Base-by-base conservation (phyloP, 2,888 invertebrate species). In the Prosopocoilus inquinatus region DNA sequence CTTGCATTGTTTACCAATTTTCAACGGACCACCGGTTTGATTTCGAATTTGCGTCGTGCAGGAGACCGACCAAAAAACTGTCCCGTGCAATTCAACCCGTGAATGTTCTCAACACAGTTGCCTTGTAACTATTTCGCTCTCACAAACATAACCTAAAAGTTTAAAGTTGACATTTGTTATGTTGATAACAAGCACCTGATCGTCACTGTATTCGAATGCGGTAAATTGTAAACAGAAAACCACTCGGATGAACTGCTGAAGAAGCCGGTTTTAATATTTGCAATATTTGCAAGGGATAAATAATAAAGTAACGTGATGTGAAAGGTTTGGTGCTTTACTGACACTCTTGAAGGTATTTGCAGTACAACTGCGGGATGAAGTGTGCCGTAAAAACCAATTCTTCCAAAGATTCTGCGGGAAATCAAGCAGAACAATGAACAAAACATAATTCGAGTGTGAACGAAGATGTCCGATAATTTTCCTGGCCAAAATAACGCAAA, bases 391-490 rank as follows among this genome's bases (percentile, higher is more conserved):
- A 28, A 5, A 1, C 7, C 3, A 28, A 28, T 7, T 28, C 20
- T 28, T 28, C 20, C 1, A 28, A 28, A 1, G 20, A 28, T 28
- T 28, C 20, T 28, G 20, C 20, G 20, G 7, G 13, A 41, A 41
- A 41, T 41, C 57, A 59, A 61, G 59, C 57, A 60, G 63, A 71
- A 75, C 73, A 73, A 76, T 76, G 76, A 73, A 67, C 75, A 73
- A 74, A 76, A 75, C 75, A 73, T 75, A 74, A 64, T 67, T 63
- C 76, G 75, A 73, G 69, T 72, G 67, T 63, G 64, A 62, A 68
- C 77, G 77, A 78, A 78, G 71, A 78, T 78, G 78, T 76, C 75
- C 77, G 77, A 78, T 67, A 71, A 72, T 69, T 77, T 74, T 69
- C 65, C 74, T 63, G 69, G 70, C 68, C 70, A 71, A 68, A 70